phyloP scores from a whole-genome alignment of 2,888 invertebrate species.

The Clistopyga incitator region DNA sequence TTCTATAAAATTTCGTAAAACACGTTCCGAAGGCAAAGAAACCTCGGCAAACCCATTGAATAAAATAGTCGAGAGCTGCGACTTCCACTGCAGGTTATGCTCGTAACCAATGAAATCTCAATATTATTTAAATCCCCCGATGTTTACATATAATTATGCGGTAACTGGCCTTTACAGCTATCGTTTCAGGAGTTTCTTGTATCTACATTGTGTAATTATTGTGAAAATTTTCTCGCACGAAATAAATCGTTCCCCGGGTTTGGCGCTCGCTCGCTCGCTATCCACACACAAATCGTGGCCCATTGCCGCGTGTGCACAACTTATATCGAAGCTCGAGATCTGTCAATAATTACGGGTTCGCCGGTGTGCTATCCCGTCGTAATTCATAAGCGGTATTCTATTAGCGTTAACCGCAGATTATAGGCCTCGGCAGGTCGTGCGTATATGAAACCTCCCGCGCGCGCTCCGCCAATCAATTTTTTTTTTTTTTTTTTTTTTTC shows the following conservation, averaged over 20 bases:
- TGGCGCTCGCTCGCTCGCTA: slow-evolving; percentile 36
- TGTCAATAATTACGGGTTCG: slow-evolving; percentile 77
- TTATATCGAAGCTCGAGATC: slow-evolving; percentile 73
- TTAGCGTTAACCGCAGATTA: slow-evolving; percentile 78
- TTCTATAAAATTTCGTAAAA: too few species aligned
- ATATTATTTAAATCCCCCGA: not conserved
- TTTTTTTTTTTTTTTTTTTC: slow-evolving; percentile 48
- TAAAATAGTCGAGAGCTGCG: not conserved
- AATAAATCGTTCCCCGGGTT: slow-evolving; percentile 63
- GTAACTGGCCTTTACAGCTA: not conserved
- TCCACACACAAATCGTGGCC: slow-evolving; percentile 4
- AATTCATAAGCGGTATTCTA: slow-evolving; percentile 79
- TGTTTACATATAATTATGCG: not conserved
- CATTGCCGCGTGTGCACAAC: slow-evolving; percentile 50
- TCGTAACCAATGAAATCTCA: not conserved
- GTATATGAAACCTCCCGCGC: slow-evolving; percentile 65
- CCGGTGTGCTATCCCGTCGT: slow-evolving; percentile 71
- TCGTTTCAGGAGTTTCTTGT: slow-evolving; percentile 35
- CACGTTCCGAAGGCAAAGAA: too few species aligned
- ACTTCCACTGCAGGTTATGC: not conserved
- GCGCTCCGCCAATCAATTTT: slow-evolving; percentile 50
- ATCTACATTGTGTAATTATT: slow-evolving; percentile 55
- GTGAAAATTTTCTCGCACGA: slow-evolving; percentile 61
- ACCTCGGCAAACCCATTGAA: not conserved
- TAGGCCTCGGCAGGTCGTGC: slow-evolving; percentile 68